Evolutionary conservation across 2,797 vertebrate genomes (phyloP).

Genomic region (Ptychadena robeensis): DNA sequence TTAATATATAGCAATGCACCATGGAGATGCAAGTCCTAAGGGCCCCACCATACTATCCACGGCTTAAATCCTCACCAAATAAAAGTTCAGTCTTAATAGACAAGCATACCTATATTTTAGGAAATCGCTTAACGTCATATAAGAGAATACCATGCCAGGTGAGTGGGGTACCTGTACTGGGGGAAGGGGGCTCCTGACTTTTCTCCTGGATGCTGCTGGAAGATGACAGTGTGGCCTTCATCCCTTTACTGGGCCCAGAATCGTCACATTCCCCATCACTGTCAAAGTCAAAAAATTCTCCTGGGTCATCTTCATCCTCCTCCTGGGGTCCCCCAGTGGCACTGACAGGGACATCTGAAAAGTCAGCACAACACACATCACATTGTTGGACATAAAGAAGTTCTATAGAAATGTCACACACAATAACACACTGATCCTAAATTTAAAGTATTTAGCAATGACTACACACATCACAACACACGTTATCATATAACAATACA

Average conservation of each 20-base stretch:
- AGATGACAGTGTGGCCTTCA: not conserved
- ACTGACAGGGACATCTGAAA: constrained; percentile 16
- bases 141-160: too few species aligned
- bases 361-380: constrained; percentile 11
- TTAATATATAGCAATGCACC: too few species aligned
- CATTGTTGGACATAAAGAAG: not conserved
- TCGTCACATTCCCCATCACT: constrained; percentile 73
- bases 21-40: too few species aligned
- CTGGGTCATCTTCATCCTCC: constrained; percentile 74
- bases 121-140: too few species aligned
- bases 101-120: too few species aligned
- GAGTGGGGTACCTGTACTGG: constrained; percentile 22
- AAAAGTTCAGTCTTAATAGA: too few species aligned
- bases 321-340: not conserved
- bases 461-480: not conserved
- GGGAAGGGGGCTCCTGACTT: not conserved
- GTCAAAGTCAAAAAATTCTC: constrained; percentile 81
- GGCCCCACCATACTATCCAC: too few species aligned
- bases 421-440: not conserved
- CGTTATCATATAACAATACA: not conserved
- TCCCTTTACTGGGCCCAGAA: constrained; percentile 39
- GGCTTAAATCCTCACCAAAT: too few species aligned
- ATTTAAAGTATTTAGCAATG: not conserved
- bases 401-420: not conserved
- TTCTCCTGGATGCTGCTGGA: not conserved